These are phyloP conservation scores for Acronicta psi DNA, from an alignment of 2,888 invertebrate species.

Conservation along the genomic window DNA sequence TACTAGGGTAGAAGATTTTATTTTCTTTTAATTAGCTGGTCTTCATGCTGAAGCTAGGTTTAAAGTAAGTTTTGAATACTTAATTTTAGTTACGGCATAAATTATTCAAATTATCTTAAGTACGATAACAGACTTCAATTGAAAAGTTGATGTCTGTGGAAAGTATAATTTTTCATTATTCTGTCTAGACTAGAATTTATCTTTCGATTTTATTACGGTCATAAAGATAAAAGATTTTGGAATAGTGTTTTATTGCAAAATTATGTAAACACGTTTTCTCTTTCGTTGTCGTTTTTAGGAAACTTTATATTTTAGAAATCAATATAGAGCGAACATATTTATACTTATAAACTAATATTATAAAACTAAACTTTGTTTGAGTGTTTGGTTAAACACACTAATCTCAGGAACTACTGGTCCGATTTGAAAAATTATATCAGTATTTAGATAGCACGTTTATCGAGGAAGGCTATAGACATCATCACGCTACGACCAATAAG, in stretches of 20 bases:
- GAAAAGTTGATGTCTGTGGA: slow-evolving; percentile 30
- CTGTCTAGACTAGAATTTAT: slow-evolving; percentile 39
- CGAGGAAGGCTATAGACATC: no score
- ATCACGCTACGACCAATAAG: no score
- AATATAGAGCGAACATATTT: no score
- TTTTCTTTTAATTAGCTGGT: neutral
- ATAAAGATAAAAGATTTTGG: slow-evolving; percentile 9
- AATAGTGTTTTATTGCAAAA: slow-evolving; percentile 8
- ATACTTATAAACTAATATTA: no score
- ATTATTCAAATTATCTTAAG: slow-evolving; percentile 27
- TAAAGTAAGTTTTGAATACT: neutral
- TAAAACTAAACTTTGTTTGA: no score
- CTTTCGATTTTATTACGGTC: slow-evolving; percentile 14
- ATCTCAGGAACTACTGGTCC: no score
- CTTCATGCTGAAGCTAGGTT: neutral
- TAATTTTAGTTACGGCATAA: slow-evolving; percentile 28
- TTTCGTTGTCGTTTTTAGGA: no score
- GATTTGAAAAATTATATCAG: no score
- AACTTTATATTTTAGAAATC: no score
- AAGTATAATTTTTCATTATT: slow-evolving; percentile 26
- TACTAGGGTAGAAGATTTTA: neutral
- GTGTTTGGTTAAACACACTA: no score
- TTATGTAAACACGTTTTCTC: neutral
- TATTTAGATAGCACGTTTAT: no score
- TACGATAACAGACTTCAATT: slow-evolving; percentile 7